Percentiles rank a stretch among this genome's conserved stretches.
These are phyloP conservation scores for Petrolisthes cinctipes DNA, from an alignment of 2,888 invertebrate genomes.

Conservation along the genomic window DNA sequence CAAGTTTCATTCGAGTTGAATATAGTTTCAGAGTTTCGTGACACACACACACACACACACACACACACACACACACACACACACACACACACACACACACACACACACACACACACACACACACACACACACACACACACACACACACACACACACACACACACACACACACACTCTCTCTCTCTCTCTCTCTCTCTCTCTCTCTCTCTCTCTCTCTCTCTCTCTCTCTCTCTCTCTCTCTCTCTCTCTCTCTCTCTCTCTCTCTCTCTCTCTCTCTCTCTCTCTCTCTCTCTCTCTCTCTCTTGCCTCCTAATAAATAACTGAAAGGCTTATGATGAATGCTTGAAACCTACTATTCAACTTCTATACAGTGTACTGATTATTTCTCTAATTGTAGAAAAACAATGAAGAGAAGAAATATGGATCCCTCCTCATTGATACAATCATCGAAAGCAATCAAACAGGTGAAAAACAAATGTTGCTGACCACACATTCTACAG, in stretches of 20 bases:
- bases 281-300: conserved; percentile 1
- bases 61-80: neutral
- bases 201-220: conserved; percentile 1
- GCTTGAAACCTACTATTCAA: too few species aligned
- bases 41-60: neutral
- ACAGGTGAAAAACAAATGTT: too few species aligned
- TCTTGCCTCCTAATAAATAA: neutral
- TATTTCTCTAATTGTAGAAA: too few species aligned
- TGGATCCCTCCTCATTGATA: too few species aligned
- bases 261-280: conserved; percentile 1
- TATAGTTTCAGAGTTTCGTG: neutral
- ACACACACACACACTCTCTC: neutral
- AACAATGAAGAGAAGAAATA: too few species aligned
- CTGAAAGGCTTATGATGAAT: too few species aligned
- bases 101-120: neutral
- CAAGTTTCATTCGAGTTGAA: neutral
- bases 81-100: neutral
- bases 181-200: neutral
- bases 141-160: neutral
- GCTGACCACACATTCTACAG: too few species aligned
- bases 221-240: conserved; percentile 1
- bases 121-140: neutral
- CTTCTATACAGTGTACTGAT: too few species aligned
- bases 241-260: neutral
- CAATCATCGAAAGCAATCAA: too few species aligned